Base-by-base conservation (phyloP, 2,113 vertebrate species). In the Chamaetylas fuelleborni region DNA sequence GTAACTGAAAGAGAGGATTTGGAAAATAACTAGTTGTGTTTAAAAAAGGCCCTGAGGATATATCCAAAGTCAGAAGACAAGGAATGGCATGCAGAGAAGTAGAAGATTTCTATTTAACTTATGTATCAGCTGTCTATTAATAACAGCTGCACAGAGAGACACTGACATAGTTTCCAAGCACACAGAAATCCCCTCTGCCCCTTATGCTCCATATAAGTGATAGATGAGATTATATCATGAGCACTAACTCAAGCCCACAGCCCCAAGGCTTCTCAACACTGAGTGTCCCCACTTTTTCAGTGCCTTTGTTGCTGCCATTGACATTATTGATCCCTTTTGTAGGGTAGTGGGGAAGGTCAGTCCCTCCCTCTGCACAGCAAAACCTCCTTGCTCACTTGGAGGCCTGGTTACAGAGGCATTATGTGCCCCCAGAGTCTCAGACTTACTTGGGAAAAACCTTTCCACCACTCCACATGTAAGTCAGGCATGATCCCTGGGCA, bases 11-110 rank as follows among this genome's bases (percentile, higher is more conserved):
- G 43, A 67, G 19, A 78, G 19, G 28, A 48, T 84, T 89, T 64
- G 57, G 29, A 89, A 92, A 84, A 86, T 26, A 51, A 48, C 43
- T 40, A 73, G 12, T 4, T 80, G 34, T 71, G 33, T n/a, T 86
- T 92, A 19, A 57, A 86, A 81, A 90, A 88, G 40, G 8, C 33
- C 54, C 40, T 70, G 79, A 87, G 81, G 51, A 77, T 10, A 50
- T 28, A 61, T 34, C 13, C 64, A 73, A 43, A 84, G 33, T 38
- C 67, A 58, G 69, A 85, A 66, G 65, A 69, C 17, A n/a, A 84
- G 65, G 7, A 88, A 12, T 7, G 25, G 31, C 25, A 57, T 20
- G 15, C 19, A 0, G 0, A 70, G 33, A 51, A 62, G 20, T 40
- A 61, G 57, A 23, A 65, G 40, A 25, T 53, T 88, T 88, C 65